These are phyloP conservation scores for Dromas ardeola DNA, from an alignment of 2,113 vertebrate species.

Conservation along the genomic window DNA sequence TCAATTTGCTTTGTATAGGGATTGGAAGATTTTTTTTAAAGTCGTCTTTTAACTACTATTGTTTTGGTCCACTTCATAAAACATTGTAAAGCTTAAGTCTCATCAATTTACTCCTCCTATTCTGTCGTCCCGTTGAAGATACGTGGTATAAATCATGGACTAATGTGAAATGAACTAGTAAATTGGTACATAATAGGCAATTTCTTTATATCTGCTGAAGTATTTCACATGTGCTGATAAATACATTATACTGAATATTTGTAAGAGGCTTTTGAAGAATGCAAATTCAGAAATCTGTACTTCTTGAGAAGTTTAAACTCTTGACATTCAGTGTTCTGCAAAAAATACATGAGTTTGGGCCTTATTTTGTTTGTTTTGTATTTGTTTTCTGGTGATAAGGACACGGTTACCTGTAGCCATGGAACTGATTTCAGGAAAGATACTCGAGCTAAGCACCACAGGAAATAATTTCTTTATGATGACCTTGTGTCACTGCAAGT, in stretches of 20 bases:
- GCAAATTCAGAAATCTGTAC: background rate
- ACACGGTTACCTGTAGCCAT: background rate
- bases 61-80: background rate
- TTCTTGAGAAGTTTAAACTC: background rate
- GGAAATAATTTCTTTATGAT: conserved; percentile 52
- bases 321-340: background rate
- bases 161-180: conserved; percentile 44
- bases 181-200: conserved; percentile 47
- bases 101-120: background rate
- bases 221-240: background rate
- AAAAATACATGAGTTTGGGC: background rate
- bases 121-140: background rate
- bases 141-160: background rate
- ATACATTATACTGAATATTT: background rate
- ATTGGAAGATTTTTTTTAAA: background rate
- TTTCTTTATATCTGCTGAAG: conserved; percentile 38
- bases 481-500: conserved; percentile 38
- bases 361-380: background rate
- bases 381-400: conserved; percentile 1
- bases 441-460: background rate
- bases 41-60: background rate
- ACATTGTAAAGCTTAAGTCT: background rate
- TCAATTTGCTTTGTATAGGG: background rate
- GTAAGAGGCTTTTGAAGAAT: background rate
- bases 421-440: background rate